Base-by-base conservation (phyloP, 2,888 invertebrate genomes). In the Cabera pusaria region DNA sequence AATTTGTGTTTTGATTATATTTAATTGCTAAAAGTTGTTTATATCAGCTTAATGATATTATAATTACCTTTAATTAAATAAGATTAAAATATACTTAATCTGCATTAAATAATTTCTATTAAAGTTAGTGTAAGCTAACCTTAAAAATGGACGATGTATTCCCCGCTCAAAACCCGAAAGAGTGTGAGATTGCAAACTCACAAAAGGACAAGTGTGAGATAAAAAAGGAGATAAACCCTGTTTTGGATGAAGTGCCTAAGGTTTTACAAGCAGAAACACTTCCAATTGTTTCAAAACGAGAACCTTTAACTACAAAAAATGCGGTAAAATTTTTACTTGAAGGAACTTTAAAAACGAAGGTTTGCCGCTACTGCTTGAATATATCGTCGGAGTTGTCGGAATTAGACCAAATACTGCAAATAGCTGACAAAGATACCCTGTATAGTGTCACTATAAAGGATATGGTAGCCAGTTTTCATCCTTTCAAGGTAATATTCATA, bases 401-500 rank as follows among this genome's bases (percentile, higher is more conserved):
- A 47, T 44, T 84, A 22, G 85, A 84, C 18, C 78, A 76, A 52
- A 56, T 78, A 12, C 51, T 85, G 17, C 71, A 82, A 23, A 58
- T 88, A 17, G 78, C 68, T 5, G 69, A 72, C 11, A 61, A 65
- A 27, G 71, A 68, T 17, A 56, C 59, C 1, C 16, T 80, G 1
- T 82, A 79, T 38, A 78, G 78, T 52, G 74, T 87, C 6, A 64
- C 81, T 12, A 64, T 88, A 26, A 64, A 68, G 22, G 75, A 83
- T 48, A 83, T 88, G 64, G 61, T 87, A 1, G 79, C 83, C 1
- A 72, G 72, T 52, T 75, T 88, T 40, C 68, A 86, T 59, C 85
- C 87, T n/a, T 72, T 73, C 38, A 72, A 86, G 81, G 87, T 85
- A 58, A 49, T n/a, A n/a, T n/a, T n/a, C n/a, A n/a, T n/a, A n/a